A percentile compares a stretch with the other conserved stretches of the same genome.
These are phyloP conservation scores for Menidia menidia DNA, from an alignment of 2,797 vertebrate species.

Conservation along the genomic window DNA sequence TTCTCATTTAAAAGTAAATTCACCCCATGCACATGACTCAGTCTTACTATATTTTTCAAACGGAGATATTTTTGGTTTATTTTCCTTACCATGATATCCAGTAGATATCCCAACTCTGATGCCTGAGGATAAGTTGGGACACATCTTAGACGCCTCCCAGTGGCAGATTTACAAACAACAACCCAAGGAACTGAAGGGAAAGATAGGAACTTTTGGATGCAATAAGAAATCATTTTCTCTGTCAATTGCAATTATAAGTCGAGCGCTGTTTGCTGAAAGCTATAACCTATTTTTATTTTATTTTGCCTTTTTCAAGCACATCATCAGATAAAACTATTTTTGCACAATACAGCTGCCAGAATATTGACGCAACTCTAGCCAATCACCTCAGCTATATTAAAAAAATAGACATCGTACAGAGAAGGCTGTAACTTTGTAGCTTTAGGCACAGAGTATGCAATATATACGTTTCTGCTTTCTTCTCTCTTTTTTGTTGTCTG, in stretches of 20 bases:
- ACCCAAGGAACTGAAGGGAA: neutral
- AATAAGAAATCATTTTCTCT: neutral
- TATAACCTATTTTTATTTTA: too few relatives aligned
- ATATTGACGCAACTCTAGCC: constrained; percentile 6
- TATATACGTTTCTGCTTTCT: constrained; percentile 2
- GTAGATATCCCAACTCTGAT: neutral
- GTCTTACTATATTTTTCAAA: constrained; percentile 16
- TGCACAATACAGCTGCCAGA: neutral
- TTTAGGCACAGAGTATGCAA: neutral
- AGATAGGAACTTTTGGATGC: neutral
- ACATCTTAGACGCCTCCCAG: constrained; percentile 60
- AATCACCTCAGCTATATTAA: constrained; percentile 18
- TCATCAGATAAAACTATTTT: neutral
- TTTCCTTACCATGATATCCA: neutral
- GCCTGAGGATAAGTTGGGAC: neutral
- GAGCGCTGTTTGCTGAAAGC: too few relatives aligned
- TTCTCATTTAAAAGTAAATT: constrained; percentile 37
- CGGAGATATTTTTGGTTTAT: neutral
- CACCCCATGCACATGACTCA: constrained; percentile 1
- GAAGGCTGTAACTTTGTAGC: neutral
- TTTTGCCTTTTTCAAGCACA: neutral
- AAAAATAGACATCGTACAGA: neutral
- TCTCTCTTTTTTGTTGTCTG: neutral
- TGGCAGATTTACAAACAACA: constrained; percentile 38
- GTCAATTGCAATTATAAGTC: too few relatives aligned